Percentiles rank a stretch among this genome's conserved stretches.
These are phyloP conservation scores for Hydrolagus colliei DNA, from an alignment of 2,797 vertebrate genomes.

Conservation along the genomic window DNA sequence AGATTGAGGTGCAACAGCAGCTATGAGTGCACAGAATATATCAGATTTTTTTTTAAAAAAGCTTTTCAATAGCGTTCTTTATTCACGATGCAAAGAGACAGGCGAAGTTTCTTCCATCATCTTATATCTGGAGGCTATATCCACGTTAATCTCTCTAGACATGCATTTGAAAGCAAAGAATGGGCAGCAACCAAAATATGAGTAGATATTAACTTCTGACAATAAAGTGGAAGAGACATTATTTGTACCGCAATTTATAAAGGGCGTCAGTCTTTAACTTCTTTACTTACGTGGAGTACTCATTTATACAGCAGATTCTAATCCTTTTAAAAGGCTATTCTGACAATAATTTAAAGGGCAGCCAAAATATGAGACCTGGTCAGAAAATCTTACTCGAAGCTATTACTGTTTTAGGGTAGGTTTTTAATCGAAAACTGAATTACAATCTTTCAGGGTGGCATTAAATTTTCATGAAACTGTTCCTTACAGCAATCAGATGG, in stretches of 20 bases:
- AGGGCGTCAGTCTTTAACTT: not conserved
- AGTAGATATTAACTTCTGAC: no score
- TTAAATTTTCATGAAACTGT: constrained; percentile 1
- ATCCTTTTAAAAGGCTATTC: not conserved
- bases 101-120: not conserved
- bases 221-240: not conserved
- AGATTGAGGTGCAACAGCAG: not conserved
- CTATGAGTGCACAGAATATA: not conserved
- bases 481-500: not conserved
- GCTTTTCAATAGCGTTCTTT: not conserved
- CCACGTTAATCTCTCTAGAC: not conserved
- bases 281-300: not conserved
- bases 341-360: not conserved
- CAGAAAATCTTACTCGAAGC: not conserved
- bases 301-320: not conserved
- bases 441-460: not conserved
- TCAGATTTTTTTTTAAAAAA: not conserved
- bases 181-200: not conserved
- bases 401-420: no score
- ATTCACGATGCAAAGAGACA: not conserved
- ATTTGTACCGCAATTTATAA: not conserved
- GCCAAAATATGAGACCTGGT: not conserved
- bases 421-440: constrained; percentile 10
- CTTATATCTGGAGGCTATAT: no score
- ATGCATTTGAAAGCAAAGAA: not conserved